Conservation (phyloP, 1,140 invertebrate species). For the Cherax destructor region DNA sequence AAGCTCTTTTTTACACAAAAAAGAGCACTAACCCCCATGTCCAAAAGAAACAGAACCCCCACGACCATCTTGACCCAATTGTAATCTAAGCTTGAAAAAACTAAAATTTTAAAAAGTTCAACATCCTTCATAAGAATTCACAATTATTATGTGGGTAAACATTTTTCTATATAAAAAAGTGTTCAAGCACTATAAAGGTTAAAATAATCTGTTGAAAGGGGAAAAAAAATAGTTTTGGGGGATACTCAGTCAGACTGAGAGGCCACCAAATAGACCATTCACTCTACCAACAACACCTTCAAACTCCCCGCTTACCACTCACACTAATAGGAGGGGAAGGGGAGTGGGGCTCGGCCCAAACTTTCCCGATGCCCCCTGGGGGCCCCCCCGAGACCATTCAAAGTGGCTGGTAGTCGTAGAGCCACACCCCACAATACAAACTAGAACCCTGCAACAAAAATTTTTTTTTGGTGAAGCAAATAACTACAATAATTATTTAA, state of each 20-base stretch:
- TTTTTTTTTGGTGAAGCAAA: too few species aligned
- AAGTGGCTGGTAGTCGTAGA: conserved; percentile 32
- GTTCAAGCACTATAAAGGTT: conserved; percentile 34
- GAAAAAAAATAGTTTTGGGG: neutral
- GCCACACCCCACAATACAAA: conserved; percentile 46
- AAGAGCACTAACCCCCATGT: neutral
- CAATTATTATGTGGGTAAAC: conserved; percentile 34
- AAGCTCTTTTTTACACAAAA: neutral
- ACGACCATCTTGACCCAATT: conserved; percentile 9
- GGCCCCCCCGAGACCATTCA: conserved; percentile 49
- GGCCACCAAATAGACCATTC: neutral
- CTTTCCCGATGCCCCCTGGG: neutral
- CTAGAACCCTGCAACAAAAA: conserved; percentile 32
- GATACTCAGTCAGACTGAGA: neutral
- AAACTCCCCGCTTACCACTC: conserved; percentile 20
- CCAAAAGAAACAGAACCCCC: neutral
- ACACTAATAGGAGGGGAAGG: conserved; percentile 13
- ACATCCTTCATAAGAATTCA: neutral
- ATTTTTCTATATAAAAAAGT: conserved; percentile 38
- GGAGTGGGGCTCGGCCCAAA: conserved; percentile 5
- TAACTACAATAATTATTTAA: too few species aligned
- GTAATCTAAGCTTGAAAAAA: conserved; percentile 8
- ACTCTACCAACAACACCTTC: neutral
- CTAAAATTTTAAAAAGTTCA: neutral
- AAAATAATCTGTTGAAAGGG: conserved; percentile 33